phyloP scores from a whole-genome alignment of 2,113 vertebrate genomes.

The Sula dactylatra region DNA sequence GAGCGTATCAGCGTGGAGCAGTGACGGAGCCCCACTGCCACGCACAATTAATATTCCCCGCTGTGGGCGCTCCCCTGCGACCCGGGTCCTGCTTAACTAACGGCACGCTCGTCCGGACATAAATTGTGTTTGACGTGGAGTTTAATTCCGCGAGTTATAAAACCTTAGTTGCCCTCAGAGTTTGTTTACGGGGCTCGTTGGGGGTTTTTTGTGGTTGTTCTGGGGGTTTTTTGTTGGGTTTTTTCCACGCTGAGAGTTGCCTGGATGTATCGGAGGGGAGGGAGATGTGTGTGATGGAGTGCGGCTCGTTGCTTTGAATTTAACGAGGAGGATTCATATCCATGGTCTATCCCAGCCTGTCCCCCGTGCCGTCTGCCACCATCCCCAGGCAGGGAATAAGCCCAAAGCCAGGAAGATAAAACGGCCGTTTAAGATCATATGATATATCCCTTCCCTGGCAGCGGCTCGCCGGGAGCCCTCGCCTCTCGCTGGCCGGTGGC shows the following conservation, averaged over 20 bases:
- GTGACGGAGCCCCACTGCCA: conserved; percentile 71
- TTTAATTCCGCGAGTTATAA: conserved; percentile 79
- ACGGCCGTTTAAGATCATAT: conserved; percentile 30
- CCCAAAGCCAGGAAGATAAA: conserved; percentile 43
- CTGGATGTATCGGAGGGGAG: conserved; percentile 39
- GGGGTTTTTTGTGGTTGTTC: not conserved
- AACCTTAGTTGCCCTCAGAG: conserved; percentile 69
- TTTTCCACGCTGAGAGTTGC: not conserved
- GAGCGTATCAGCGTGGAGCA: conserved; percentile 28
- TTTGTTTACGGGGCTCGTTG: conserved; percentile 56
- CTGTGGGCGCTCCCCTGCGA: conserved; percentile 63
- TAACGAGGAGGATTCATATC: conserved; percentile 34
- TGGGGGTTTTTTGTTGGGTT: not conserved
- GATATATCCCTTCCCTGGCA: not conserved
- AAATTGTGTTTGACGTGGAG: conserved; percentile 79
- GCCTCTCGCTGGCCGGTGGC: not conserved
- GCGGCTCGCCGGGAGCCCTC: not conserved
- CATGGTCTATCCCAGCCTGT: not conserved
- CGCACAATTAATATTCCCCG: conserved; percentile 79
- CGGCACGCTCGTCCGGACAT: conserved; percentile 74
- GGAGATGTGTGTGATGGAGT: not conserved
- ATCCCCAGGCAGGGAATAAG: conserved; percentile 30
- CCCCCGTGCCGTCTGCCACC: not conserved
- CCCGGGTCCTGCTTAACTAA: conserved; percentile 81
- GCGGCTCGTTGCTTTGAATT: not conserved